These are phyloP conservation scores for Callipepla squamata DNA, from an alignment of 2,113 vertebrate species.

Conservation along the genomic window DNA sequence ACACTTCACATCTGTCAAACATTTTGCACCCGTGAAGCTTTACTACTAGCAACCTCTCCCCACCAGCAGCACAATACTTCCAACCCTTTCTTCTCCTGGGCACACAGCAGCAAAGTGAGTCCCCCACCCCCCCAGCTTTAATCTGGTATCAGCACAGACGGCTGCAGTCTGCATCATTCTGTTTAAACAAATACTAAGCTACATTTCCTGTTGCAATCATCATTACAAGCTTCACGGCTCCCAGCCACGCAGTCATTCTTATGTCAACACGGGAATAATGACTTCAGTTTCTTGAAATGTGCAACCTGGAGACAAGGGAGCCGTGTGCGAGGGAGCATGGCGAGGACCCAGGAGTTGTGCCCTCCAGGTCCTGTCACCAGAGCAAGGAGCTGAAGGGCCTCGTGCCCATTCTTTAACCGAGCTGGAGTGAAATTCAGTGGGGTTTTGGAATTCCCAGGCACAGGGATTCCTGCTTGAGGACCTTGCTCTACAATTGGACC, in stretches of 20 bases:
- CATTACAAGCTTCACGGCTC: not conserved
- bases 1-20: not conserved
- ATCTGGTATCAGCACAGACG: not conserved
- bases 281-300: not conserved
- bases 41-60: not conserved
- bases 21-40: not conserved
- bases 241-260: not conserved
- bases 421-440: not conserved
- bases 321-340: too few species aligned
- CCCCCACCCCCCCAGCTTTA: not conserved
- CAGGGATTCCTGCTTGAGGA: not conserved
- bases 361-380: accelerated
- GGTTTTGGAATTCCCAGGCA: not conserved
- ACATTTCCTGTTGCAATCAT: constrained; percentile 22
- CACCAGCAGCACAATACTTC: not conserved
- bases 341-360: not conserved
- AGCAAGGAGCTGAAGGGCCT: not conserved
- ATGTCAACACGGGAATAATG: not conserved
- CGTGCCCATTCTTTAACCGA: not conserved
- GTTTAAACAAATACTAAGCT: not conserved
- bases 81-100: not conserved
- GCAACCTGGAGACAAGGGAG: not conserved
- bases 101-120: not conserved
- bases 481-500: not conserved
- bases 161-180: not conserved